phyloP scores from a whole-genome alignment of 2,888 invertebrate species.

The Drosophila birchii region DNA sequence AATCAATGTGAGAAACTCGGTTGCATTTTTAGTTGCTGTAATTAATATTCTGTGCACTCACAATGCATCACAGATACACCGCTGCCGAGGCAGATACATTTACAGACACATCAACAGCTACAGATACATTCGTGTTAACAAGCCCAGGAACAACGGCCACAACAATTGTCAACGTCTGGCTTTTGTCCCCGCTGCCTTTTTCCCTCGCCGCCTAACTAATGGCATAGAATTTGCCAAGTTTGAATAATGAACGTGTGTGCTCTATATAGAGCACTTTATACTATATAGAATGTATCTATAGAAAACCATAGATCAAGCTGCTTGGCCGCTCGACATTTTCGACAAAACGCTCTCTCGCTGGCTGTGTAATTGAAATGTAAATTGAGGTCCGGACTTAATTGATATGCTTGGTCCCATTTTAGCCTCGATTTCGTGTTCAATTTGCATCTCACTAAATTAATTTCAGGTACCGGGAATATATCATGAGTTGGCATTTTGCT shows the following conservation, averaged over 20 bases:
- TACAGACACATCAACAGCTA: constrained; percentile 14
- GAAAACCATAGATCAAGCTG: constrained; percentile 29
- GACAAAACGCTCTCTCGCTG: constrained; percentile 29
- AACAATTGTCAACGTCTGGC: constrained; percentile 42
- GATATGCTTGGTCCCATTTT: constrained; percentile 43
- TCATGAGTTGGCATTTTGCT: constrained; percentile 31
- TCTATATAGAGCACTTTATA: constrained; percentile 29
- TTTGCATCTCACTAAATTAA: constrained; percentile 53
- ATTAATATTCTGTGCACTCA: constrained; percentile 71
- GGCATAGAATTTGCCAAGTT: constrained; percentile 50
- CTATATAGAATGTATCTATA: background rate
- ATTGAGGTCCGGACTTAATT: constrained; percentile 49
- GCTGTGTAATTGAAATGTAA: constrained; percentile 59
- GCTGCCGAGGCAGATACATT: constrained; percentile 23
- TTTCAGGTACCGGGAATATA: constrained; percentile 36
- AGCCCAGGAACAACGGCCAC: constrained; percentile 40
- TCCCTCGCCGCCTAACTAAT: constrained; percentile 30
- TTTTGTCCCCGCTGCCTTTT: constrained; percentile 10
- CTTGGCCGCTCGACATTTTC: constrained; percentile 40
- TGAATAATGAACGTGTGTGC: constrained; percentile 73
- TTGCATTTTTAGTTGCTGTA: constrained; percentile 57
- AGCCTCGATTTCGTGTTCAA: constrained; percentile 38
- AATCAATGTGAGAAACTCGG: constrained; percentile 72
- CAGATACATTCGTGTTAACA: constrained; percentile 69
- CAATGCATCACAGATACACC: constrained; percentile 22